These are phyloP conservation scores for Camptogramma bilineatum DNA, from an alignment of 2,888 invertebrate genomes.

Conservation along the genomic window DNA sequence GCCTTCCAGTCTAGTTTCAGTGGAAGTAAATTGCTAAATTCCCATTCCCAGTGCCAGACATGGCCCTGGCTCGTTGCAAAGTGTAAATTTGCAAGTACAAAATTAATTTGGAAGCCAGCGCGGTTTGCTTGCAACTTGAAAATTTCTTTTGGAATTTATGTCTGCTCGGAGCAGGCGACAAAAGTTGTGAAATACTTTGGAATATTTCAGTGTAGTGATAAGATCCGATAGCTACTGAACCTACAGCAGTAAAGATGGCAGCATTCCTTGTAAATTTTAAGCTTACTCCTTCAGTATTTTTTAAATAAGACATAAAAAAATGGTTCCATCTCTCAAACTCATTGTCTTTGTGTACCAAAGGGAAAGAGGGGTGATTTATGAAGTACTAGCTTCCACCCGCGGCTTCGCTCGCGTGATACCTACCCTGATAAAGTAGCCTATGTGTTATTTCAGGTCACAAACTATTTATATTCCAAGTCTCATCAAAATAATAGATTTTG, in stretches of 20 bases:
- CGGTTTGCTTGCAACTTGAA: constrained; percentile 55
- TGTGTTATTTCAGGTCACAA: no score
- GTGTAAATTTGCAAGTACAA: constrained; percentile 71
- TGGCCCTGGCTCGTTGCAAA: constrained; percentile 45
- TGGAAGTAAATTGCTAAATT: constrained; percentile 49
- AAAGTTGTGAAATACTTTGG: constrained; percentile 52
- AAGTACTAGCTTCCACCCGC: no score
- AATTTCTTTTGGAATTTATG: constrained; percentile 66
- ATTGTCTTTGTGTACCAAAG: no score
- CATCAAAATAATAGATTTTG: no score
- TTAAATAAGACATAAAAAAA: no score
- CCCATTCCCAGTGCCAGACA: constrained; percentile 54
- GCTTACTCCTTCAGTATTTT: neutral
- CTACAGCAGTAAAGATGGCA: neutral
- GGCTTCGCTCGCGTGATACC: no score
- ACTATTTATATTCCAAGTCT: no score
- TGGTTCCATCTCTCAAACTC: neutral
- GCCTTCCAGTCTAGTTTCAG: constrained; percentile 34
- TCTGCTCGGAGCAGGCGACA: constrained; percentile 46
- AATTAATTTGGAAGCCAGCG: constrained; percentile 70
- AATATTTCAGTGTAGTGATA: constrained; percentile 43
- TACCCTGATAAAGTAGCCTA: no score
- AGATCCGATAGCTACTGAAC: constrained; percentile 3
- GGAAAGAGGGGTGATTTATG: no score
- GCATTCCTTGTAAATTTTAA: neutral